Percentiles rank a stretch among this genome's conserved stretches.
phyloP scores from a whole-genome alignment of 2,888 invertebrate species.

The Lochmaea crataegi region DNA sequence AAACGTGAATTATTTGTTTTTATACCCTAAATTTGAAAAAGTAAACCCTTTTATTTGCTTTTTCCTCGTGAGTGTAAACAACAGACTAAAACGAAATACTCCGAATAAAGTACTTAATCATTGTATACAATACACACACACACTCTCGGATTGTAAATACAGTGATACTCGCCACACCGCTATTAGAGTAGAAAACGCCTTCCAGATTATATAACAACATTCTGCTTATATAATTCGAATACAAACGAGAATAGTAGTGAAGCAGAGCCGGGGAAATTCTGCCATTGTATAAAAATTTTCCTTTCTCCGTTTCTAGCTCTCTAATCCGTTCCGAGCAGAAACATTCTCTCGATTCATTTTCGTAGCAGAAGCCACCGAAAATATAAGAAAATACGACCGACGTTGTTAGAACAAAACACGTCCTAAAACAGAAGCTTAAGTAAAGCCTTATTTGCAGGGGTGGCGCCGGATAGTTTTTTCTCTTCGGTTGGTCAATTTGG shows the following conservation, averaged over 20 bases:
- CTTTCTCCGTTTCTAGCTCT: constrained; percentile 19
- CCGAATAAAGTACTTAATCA: background rate
- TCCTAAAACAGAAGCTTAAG: constrained; percentile 55
- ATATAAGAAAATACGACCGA: constrained; percentile 40
- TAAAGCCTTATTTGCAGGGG: constrained; percentile 51
- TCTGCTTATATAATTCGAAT: constrained; percentile 14
- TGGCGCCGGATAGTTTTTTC: background rate
- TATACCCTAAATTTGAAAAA: too few species aligned
- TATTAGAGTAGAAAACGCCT: background rate
- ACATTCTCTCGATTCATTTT: constrained; percentile 36
- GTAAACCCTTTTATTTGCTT: too few species aligned
- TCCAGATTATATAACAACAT: constrained; percentile 15
- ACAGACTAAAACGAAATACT: background rate
- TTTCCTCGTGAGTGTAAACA: too few species aligned
- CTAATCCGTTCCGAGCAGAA: constrained; percentile 30
- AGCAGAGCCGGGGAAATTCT: constrained; percentile 7
- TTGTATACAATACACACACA: background rate
- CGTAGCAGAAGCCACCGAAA: constrained; percentile 31
- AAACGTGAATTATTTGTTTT: too few species aligned
- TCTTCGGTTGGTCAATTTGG: background rate
- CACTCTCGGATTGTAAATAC: background rate
- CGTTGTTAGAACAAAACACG: constrained; percentile 43
- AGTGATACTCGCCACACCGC: background rate
- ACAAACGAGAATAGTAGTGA: constrained; percentile 4
- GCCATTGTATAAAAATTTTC: constrained; percentile 23